Conservation (phyloP, 2,113 vertebrate species). For the Clarias batrachus region DNA sequence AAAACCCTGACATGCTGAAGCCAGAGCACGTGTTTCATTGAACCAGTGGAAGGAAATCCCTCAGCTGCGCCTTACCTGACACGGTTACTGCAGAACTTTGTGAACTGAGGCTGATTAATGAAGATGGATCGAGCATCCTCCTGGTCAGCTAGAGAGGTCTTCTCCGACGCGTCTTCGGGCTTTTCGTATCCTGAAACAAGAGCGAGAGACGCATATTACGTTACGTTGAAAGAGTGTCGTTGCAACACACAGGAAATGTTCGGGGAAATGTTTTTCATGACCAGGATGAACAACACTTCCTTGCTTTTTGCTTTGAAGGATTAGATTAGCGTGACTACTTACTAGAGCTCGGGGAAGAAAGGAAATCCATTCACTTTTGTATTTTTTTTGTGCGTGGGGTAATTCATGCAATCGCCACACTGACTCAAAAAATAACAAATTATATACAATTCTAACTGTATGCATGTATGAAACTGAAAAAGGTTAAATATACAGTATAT, state of each 20-base stretch:
- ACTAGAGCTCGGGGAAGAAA: too few relatives aligned
- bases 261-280: not conserved
- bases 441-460: too few relatives aligned
- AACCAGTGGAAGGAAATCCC: not conserved
- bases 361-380: too few relatives aligned
- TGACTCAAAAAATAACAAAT: too few relatives aligned
- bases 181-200: constrained; percentile 87
- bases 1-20: not conserved
- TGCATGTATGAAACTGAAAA: too few relatives aligned
- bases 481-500: too few relatives aligned
- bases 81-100: constrained; percentile 93
- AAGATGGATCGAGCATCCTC: constrained; percentile 90
- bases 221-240: not conserved
- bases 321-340: not conserved
- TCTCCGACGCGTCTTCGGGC: constrained; percentile 90
- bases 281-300: not conserved
- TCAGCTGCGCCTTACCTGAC: constrained; percentile 81
- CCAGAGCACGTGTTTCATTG: not conserved
- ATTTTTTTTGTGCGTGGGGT: too few relatives aligned
- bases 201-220: not conserved
- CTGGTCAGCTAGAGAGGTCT: constrained; percentile 93
- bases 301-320: not conserved
- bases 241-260: not conserved
- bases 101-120: constrained; percentile 92
- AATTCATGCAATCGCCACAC: too few relatives aligned